phyloP scores from a whole-genome alignment of 2,113 vertebrate genomes.

The Neotoma lepida region DNA sequence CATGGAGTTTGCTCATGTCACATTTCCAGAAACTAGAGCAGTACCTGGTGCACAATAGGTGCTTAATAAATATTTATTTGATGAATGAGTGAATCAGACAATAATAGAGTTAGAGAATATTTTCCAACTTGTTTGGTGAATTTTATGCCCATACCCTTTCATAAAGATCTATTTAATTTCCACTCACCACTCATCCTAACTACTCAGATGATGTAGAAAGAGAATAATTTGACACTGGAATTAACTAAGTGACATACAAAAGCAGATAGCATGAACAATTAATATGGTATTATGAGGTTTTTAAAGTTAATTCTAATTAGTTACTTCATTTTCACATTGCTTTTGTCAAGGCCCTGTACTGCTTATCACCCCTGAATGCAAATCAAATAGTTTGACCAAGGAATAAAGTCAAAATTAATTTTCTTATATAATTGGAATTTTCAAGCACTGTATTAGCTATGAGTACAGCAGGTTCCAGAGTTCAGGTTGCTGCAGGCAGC shows the following conservation, averaged over 20 bases:
- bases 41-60: not conserved
- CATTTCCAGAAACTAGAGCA: not conserved
- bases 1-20: not conserved
- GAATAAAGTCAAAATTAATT: not conserved
- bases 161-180: not conserved
- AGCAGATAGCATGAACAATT: not conserved
- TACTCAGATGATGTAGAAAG: not conserved
- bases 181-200: not conserved
- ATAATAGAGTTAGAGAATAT: not conserved
- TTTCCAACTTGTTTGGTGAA: not conserved
- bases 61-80: not conserved
- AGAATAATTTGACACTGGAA: not conserved
- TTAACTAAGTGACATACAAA: not conserved
- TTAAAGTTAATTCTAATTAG: not conserved
- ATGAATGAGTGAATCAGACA: not conserved
- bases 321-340: not conserved
- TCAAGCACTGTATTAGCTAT: not conserved
- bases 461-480: not conserved
- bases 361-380: not conserved
- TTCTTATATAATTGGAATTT: not conserved
- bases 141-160: not conserved
- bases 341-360: not conserved
- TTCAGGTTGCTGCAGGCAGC: not conserved
- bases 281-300: not conserved
- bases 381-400: not conserved